A percentile compares a stretch with the other conserved stretches of the same genome.
Conservation (phyloP, 2,888 invertebrate genomes). For the Hecatera dysodea region DNA sequence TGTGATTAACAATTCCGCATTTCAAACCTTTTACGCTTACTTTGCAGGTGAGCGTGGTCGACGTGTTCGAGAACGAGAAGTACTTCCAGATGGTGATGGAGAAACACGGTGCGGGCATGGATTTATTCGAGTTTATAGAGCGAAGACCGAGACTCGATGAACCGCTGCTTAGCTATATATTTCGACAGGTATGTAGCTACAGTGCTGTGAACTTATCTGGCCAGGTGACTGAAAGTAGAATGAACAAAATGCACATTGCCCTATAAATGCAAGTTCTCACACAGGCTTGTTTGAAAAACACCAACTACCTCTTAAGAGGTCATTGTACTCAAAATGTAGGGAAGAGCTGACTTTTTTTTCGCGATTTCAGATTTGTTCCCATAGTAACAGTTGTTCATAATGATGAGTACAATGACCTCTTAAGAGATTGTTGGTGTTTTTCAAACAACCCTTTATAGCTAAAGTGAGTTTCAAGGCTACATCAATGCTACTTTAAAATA, state of each 20-base stretch:
- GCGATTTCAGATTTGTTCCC: no score
- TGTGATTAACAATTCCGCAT: background rate
- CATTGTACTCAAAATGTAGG: no score
- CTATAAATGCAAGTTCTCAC: no score
- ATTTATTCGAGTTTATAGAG: constrained; percentile 95
- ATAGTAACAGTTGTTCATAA: background rate
- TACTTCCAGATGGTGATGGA: constrained; percentile 95
- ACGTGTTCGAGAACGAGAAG: constrained; percentile 93
- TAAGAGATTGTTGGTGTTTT: no score
- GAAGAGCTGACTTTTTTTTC: no score
- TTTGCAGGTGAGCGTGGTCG: constrained; percentile 90
- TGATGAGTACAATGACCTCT: no score
- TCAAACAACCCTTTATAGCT: background rate
- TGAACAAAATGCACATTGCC: no score
- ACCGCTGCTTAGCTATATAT: constrained; percentile 92
- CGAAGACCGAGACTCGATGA: constrained; percentile 93
- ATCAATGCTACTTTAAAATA: background rate
- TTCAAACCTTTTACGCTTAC: background rate
- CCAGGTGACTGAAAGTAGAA: background rate
- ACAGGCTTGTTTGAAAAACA: no score
- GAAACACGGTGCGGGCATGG: constrained; percentile 94
- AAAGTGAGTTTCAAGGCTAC: background rate
- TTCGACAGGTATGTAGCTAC: constrained; percentile 91
- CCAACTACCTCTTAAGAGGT: no score
- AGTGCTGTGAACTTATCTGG: background rate